Evolutionary conservation across 1,140 invertebrate genomes (phyloP), one percentile per base, ranked within the genome.

Genomic region (Sesamia nonagrioides): DNA sequence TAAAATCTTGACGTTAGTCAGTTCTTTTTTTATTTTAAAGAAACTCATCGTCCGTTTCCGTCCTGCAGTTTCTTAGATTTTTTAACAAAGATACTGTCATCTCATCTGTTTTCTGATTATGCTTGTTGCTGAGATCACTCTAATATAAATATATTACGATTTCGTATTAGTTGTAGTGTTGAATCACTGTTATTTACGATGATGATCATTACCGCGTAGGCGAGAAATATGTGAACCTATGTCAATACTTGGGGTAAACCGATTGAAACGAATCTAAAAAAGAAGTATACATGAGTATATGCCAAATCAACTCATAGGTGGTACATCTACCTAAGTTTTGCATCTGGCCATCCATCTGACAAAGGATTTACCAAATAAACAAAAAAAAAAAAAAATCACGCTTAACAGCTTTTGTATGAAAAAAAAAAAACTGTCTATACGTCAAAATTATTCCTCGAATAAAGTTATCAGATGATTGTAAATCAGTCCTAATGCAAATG

Each of bases 111-210:
- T 54, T 56, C 17, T 72, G 56, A 17, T 61, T 61, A 61, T 61
- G n/a, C 11, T 42, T n/a, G 52, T 27, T 45, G 40, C 54, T 73
- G 71, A 73, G 50, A 54, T 73, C 71, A 73, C 15, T 58, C 71
- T 27, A 21, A 60, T 58, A 58, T 58, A 42, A 73, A 73, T 73
- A 73, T n/a, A n/a, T 18, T 42, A 58, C 18, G 52, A 42, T 60
- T 73, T 21, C 8, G 17, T 58, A 73, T 40, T 73, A 42, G n/a
- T 52, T 72, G 2, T 33, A 4, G 17, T 9, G 17, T 75, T 75
- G 58, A 61, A 61, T 75, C 73, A 75, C 50, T 75, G 13, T 75
- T 75, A 75, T 75, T 75, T 75, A 61, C 8, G 58, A 63, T 61
- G 73, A 61, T 75, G 69, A 73, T 73, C 50, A 56, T 42, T 58